Conservation (phyloP, 2,797 vertebrate species). For the Myotis vivesi region DNA sequence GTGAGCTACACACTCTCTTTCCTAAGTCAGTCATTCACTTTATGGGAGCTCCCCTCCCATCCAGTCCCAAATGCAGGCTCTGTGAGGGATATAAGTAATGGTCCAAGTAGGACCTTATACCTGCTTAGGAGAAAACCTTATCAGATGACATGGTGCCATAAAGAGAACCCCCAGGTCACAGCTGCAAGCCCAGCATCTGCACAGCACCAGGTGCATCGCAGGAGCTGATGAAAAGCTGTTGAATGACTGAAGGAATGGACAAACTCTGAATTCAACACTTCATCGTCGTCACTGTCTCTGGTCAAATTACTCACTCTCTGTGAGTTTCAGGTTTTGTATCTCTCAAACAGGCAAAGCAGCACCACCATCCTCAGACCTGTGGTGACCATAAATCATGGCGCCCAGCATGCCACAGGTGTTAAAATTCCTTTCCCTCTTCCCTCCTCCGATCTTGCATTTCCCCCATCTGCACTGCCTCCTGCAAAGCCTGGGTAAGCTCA, state of each 20-base stretch:
- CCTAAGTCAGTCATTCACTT: not conserved
- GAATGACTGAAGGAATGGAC: not conserved
- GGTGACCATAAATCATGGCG: fast-evolving
- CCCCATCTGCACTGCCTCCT: not conserved
- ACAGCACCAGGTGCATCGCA: not conserved
- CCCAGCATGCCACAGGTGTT: fast-evolving
- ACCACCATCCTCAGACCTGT: not conserved
- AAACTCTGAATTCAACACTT: not conserved
- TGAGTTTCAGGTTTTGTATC: not conserved
- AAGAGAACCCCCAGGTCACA: not conserved
- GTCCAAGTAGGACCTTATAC: not conserved
- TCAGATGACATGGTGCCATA: no score
- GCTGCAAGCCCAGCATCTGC: not conserved
- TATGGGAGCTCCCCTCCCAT: not conserved
- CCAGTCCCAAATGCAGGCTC: not conserved
- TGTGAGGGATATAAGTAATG: fast-evolving
- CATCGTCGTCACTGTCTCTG: not conserved
- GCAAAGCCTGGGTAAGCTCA: not conserved
- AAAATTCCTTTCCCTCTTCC: not conserved
- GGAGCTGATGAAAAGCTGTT: not conserved
- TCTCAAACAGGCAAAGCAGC: not conserved
- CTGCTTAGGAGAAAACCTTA: not conserved
- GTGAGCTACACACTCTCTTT: not conserved
- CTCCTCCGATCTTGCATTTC: not conserved
- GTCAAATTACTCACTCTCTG: not conserved